Conservation (phyloP, 2,888 invertebrate species). For the Xanthostigma xanthostigma region DNA sequence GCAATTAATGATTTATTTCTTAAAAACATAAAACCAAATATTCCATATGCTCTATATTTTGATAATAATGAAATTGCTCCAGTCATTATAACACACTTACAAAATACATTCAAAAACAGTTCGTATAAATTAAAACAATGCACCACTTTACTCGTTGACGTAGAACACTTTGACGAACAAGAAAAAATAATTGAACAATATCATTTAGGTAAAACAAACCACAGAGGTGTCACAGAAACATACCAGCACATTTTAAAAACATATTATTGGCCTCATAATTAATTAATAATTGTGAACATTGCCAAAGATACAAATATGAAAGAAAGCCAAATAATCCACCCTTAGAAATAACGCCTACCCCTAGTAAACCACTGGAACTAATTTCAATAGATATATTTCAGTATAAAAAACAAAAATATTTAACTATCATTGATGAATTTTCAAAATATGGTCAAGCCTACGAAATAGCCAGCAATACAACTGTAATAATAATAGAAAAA, state of each 20-base stretch:
- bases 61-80: too few species aligned
- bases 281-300: constrained; percentile 7
- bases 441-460: constrained; percentile 13
- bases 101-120: too few species aligned
- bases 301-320: constrained; percentile 6
- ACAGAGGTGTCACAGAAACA: constrained; percentile 12
- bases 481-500: constrained; percentile 8
- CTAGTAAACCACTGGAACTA: constrained; percentile 6
- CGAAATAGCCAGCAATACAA: constrained; percentile 1
- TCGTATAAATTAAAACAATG: neutral
- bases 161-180: constrained; percentile 4
- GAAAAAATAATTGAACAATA: constrained; percentile 6
- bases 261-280: constrained; percentile 8
- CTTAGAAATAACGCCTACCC: constrained; percentile 1
- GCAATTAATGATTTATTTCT: too few species aligned
- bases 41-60: too few species aligned
- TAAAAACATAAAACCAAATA: too few species aligned
- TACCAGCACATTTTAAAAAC: constrained; percentile 4
- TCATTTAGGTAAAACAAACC: constrained; percentile 11
- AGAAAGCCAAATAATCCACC: constrained; percentile 3
- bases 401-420: too few species aligned
- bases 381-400: constrained; percentile 4
- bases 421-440: constrained; percentile 11
- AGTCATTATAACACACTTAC: too few species aligned
- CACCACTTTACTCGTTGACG: neutral